These are phyloP conservation scores for Marmota monax DNA, from an alignment of 2,113 vertebrate genomes.

Conservation along the genomic window DNA sequence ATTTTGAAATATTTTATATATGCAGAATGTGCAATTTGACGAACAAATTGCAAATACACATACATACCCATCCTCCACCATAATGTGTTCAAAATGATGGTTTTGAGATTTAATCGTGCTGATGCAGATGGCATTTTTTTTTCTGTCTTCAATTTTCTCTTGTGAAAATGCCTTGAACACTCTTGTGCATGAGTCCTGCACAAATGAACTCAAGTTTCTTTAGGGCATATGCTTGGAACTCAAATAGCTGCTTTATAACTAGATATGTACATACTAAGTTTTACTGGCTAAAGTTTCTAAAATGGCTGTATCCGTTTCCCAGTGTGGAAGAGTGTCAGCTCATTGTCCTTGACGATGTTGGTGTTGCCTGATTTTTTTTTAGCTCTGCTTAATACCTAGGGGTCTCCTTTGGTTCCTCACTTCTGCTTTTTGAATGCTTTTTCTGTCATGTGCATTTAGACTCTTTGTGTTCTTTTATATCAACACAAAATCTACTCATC, in stretches of 20 bases:
- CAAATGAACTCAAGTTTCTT: background rate
- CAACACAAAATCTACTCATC: background rate
- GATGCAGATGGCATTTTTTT: background rate
- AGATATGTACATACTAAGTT: background rate
- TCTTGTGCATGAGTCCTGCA: background rate
- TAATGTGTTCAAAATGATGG: background rate
- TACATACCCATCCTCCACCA: background rate
- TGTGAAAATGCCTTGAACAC: constrained; percentile 18
- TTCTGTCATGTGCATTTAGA: background rate
- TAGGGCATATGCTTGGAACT: background rate
- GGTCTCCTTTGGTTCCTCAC: background rate
- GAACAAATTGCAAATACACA: background rate
- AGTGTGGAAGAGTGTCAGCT: background rate
- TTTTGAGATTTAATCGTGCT: constrained; percentile 23
- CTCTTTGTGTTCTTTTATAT: background rate
- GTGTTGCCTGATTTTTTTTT: background rate
- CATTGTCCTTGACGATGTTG: background rate
- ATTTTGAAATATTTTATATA: background rate
- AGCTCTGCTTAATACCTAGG: background rate
- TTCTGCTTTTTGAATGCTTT: background rate
- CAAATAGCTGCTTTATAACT: background rate
- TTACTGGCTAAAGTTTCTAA: background rate
- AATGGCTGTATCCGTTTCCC: background rate
- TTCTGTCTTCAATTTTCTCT: background rate
- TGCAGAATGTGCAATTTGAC: background rate